These are phyloP conservation scores for Notoglanidium macrostoma DNA, from an alignment of 2,797 vertebrate genomes.

Conservation along the genomic window DNA sequence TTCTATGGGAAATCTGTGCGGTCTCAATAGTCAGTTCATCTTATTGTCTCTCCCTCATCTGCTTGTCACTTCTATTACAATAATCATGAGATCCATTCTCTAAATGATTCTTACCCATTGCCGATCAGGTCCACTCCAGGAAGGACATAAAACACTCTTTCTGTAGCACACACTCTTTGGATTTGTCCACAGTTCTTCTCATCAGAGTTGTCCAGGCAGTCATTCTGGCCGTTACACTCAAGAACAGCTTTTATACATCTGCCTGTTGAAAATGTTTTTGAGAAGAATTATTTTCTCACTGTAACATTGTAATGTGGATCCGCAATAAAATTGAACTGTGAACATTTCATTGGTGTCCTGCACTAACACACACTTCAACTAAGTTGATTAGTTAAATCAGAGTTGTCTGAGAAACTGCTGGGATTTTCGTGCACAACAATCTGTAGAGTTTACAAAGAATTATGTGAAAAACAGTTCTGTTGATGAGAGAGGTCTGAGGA, in stretches of 20 bases:
- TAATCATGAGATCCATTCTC: not conserved
- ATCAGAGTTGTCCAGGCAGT: conserved; percentile 91
- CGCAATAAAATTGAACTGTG: not conserved
- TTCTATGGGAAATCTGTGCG: not conserved
- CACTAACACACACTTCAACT: not conserved
- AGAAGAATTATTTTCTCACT: not conserved
- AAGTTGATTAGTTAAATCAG: not conserved
- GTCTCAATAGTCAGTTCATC: not conserved
- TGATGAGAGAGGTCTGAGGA: not conserved
- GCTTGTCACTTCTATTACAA: not conserved
- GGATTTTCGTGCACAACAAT: not conserved
- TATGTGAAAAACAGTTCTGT: not conserved
- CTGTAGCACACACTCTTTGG: conserved; percentile 67
- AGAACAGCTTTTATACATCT: conserved; percentile 83
- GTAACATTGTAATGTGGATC: not conserved
- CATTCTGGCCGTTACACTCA: conserved; percentile 88
- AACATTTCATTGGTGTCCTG: not conserved
- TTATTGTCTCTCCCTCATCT: not conserved
- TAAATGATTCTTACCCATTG: conserved; percentile 75
- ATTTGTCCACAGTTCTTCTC: conserved; percentile 78
- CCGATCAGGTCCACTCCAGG: conserved; percentile 80
- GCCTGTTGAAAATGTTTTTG: conserved; percentile 68
- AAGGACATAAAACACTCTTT: conserved; percentile 60
- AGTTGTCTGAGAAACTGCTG: not conserved
- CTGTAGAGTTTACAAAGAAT: not conserved